Base-by-base conservation (phyloP, 1,140 invertebrate species). In the Scaptomyza hsui region DNA sequence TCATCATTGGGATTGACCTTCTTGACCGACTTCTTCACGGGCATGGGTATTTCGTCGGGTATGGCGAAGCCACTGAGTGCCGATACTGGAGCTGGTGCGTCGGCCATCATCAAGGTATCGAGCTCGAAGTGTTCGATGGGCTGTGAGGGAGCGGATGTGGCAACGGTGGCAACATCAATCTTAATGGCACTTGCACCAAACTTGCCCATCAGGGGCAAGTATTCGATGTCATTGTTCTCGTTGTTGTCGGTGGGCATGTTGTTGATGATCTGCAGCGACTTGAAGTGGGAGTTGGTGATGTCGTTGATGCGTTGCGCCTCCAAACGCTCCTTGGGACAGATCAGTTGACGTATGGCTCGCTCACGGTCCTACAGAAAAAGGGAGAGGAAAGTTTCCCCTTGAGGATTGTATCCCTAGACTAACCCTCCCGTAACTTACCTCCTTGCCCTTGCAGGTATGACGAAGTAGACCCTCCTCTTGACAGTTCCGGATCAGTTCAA, bases 401-500 rank as follows among this genome's bases (percentile, higher is more conserved):
- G 2, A 91, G 26, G 26, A 29, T 29, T 29, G 26, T 4, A 24
- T 5, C 24, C 6, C 24, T 5, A 24, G 6, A 24, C 24, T 24
- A 29, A 29, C 7, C 1, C 3, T n/a, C 0, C 19, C 26, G 1
- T 0, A 3, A 91, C 92, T 92, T 92, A 95, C 95, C 91, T 94
- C 93, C 89, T 95, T 94, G 78, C 94, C 94, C 76, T 94, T 94
- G 89, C 95, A 95, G 24, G 94, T 93, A 60, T 95, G 94, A 48
- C 94, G 92, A 78, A 94, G 93, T 24, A 96, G 96, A 37, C 97
- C 97, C 91, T 97, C 97, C 29, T 91, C 90, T 55, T 97, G 92
- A 90, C 97, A 95, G 91, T 98, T 97, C 37, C 96, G 96, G 19
- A 97, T 96, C 39, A 98, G 92, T 78, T 97, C 96, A 37, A 98